phyloP scores from a whole-genome alignment of 2,113 vertebrate genomes.

The Mohoua ochrocephala region DNA sequence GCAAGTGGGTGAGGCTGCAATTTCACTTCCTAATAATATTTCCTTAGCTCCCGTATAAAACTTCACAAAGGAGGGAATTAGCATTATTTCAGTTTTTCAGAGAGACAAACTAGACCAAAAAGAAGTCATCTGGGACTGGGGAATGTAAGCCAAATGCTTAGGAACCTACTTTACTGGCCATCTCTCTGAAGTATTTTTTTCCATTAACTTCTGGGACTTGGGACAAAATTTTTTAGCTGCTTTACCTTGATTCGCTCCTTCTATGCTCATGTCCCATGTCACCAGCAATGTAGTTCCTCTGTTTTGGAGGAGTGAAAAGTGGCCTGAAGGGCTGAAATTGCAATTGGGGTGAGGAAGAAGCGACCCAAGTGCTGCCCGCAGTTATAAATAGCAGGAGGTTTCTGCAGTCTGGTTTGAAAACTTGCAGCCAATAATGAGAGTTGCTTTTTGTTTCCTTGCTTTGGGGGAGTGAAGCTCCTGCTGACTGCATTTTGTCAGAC shows the following conservation, averaged over 20 bases:
- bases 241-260: neutral
- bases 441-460: neutral
- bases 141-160: neutral
- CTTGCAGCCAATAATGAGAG: neutral
- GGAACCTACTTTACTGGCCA: neutral
- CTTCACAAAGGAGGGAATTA: neutral
- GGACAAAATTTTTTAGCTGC: neutral
- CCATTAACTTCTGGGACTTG: neutral
- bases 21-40: conserved; percentile 13
- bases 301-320: neutral
- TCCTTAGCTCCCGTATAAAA: neutral
- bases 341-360: neutral
- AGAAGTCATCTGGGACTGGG: neutral
- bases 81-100: neutral
- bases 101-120: neutral
- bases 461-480: neutral
- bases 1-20: neutral
- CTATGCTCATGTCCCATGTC: neutral
- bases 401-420: neutral
- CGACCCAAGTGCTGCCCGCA: accelerated
- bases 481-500: neutral
- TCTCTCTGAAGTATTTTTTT: neutral
- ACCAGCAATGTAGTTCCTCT: neutral
- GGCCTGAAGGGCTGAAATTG: neutral
- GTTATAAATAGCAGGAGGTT: neutral